Base-by-base conservation (phyloP, 2,888 invertebrate genomes). In the Onchidella celtica region DNA sequence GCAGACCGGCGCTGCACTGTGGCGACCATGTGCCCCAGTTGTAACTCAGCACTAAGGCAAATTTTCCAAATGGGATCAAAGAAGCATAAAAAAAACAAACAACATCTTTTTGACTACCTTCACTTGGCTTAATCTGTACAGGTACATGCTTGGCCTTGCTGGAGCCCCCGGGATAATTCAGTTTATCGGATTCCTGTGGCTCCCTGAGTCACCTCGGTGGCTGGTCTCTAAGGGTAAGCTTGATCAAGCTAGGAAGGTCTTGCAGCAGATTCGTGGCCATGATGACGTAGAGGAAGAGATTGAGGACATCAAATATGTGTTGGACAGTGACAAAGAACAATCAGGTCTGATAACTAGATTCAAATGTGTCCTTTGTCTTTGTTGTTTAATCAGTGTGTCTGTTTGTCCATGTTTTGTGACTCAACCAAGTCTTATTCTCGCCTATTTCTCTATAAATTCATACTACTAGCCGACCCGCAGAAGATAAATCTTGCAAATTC, bases 201-300 rank as follows among this genome's bases (percentile, higher is more conserved):
- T 95, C 89, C 95, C 95, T 0, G 95, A 95, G 86, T 94, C 94
- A 69, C 95, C 95, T 0, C 89, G 95, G 3, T 93, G 86, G 91
- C 92, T 83, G 77, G 82, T 89, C 55, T 83, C 85, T 66, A 87
- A 88, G 59, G 88, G 89, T 21, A 82, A 85, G 4, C 75, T 87
- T 27, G 90, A 89, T 17, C 87, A 92, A 32, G 93, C 93, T 0
- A 79, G 86, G 47, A 82, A 84, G 47, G 93, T 93, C 1, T 87
- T 94, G 34, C 83, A 85, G 65, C 90, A 89, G 47, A 92, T 94
- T 17, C 88, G 94, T n/a, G 92, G 91, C 27, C 83, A 88, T 4
- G 84, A 86, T 4, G 89, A 92, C 69, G 90, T 94, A 2, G 91
- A 92, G 1, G 90, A 87, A 0, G 94, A 94, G 85, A 86, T 94